Percentiles rank a stretch among this genome's conserved stretches.
These are phyloP conservation scores for Myiopsitta monachus DNA, from an alignment of 2,113 vertebrate species.

Conservation along the genomic window DNA sequence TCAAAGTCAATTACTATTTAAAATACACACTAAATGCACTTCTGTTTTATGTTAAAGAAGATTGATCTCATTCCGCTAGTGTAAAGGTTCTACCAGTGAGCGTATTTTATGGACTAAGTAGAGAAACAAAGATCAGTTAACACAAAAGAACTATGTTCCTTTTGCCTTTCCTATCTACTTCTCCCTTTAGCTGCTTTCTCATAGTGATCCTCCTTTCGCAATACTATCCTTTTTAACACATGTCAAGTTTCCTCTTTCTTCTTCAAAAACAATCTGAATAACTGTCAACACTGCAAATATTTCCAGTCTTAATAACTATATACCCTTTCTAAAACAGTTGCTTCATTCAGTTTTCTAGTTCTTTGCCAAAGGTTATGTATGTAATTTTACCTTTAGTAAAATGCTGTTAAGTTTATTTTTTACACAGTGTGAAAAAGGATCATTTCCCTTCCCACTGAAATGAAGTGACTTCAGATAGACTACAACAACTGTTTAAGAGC, in stretches of 20 bases:
- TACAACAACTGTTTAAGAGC: neutral
- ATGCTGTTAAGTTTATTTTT: neutral
- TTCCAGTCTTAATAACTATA: neutral
- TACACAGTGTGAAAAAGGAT: neutral
- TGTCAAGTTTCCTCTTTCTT: neutral
- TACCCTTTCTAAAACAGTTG: neutral
- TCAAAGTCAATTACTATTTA: neutral
- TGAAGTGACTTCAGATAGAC: neutral
- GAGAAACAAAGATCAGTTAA: neutral
- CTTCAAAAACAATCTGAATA: neutral
- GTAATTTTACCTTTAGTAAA: neutral
- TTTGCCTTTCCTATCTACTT: neutral
- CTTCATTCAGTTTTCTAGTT: neutral
- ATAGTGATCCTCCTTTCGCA: neutral
- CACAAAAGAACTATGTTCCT: neutral
- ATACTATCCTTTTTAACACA: neutral
- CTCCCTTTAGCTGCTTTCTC: neutral
- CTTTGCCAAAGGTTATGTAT: neutral
- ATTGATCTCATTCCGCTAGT: neutral
- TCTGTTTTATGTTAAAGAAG: neutral
- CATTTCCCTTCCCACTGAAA: neutral
- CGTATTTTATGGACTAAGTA: neutral
- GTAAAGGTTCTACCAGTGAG: neutral
- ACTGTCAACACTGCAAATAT: neutral
- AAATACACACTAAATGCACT: neutral